Percentiles rank a stretch among this genome's conserved stretches.
Evolutionary conservation across 2,113 vertebrate species (phyloP).

Genomic region (Meles meles): DNA sequence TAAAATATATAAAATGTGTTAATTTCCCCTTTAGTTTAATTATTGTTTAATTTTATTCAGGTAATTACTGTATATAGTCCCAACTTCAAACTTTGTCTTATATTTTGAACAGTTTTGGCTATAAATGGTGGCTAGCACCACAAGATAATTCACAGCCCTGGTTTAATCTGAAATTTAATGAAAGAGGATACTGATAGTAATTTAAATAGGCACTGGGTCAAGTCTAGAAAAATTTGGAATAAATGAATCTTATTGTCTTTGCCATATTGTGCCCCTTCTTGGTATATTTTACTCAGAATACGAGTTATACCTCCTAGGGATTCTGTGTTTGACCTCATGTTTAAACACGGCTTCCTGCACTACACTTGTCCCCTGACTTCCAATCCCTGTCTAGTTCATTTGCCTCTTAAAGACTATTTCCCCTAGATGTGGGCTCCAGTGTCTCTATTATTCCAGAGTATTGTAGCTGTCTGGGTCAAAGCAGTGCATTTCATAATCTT

Average conservation of each 20-base stretch:
- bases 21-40: not conserved
- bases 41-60: not conserved
- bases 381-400: not conserved
- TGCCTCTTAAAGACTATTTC: not conserved
- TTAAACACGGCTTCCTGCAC: not conserved
- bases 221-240: not conserved
- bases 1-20: not conserved
- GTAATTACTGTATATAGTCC: not conserved
- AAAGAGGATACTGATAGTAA: not conserved
- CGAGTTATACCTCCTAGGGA: not conserved
- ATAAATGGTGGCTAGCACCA: not conserved
- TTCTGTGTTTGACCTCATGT: not conserved
- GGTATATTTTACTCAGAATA: not conserved
- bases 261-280: not conserved
- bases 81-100: not conserved
- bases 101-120: not conserved
- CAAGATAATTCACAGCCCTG: not conserved
- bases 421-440: not conserved
- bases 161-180: constrained; percentile 9
- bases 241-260: not conserved
- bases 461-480: not conserved
- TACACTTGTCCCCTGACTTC: too few relatives aligned
- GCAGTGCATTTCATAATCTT: not conserved
- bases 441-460: not conserved
- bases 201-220: not conserved